These are phyloP conservation scores for Euthynnus affinis DNA, from an alignment of 2,797 vertebrate species.

Conservation along the genomic window DNA sequence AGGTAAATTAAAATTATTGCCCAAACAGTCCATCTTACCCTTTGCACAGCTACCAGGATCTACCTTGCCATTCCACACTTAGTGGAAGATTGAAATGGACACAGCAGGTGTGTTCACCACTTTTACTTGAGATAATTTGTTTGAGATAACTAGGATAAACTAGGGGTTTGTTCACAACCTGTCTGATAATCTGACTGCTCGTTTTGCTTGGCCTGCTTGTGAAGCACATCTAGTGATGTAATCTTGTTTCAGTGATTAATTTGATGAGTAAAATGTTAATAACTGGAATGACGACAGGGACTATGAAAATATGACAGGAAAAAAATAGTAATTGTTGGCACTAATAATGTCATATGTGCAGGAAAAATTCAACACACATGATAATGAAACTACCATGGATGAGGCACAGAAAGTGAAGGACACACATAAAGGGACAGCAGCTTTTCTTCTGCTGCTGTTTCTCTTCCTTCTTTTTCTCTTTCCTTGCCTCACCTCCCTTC, in stretches of 20 bases:
- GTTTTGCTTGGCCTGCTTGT: background rate
- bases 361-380: background rate
- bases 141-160: background rate
- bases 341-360: constrained; percentile 1
- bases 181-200: constrained; percentile 1
- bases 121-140: background rate
- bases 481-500: constrained; percentile 10
- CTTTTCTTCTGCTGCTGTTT: constrained; percentile 10
- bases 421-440: background rate
- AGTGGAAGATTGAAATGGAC: background rate
- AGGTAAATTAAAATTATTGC: background rate
- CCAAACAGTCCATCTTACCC: background rate
- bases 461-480: constrained; percentile 37
- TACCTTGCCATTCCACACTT: background rate
- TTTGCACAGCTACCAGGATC: background rate
- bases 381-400: background rate
- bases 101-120: background rate
- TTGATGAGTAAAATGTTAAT: constrained; percentile 9
- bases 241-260: background rate
- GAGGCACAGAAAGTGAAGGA: constrained; percentile 1
- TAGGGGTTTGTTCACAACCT: constrained; percentile 1
- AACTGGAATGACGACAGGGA: background rate
- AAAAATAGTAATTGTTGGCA: background rate
- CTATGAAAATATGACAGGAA: background rate
- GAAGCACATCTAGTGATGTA: background rate